Percentiles rank a stretch among this genome's conserved stretches.
Conservation (phyloP, 2,113 vertebrate genomes). For the Bufo gargarizans region DNA sequence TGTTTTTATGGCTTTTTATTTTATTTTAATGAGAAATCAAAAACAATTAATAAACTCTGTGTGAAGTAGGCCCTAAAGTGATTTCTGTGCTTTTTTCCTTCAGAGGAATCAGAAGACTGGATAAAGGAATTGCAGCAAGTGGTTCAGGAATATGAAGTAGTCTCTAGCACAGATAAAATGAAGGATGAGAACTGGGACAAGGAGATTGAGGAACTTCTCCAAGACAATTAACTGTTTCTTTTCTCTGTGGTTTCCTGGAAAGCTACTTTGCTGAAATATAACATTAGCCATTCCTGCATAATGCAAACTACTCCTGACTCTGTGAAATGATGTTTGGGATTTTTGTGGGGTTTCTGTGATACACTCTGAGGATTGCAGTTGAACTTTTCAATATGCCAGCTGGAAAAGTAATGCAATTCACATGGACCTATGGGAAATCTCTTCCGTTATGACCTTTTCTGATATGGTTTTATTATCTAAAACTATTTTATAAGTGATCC, state of each 20-base stretch:
- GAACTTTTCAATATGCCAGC: not conserved
- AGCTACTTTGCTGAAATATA: not conserved
- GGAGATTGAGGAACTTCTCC: conserved; percentile 55
- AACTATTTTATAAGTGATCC: not conserved
- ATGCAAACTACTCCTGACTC: not conserved
- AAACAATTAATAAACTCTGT: not conserved
- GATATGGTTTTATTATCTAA: conserved; percentile 9
- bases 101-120: conserved; percentile 55
- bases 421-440: not conserved
- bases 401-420: not conserved
- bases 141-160: conserved; percentile 55
- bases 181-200: conserved; percentile 57
- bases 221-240: conserved; percentile 34
- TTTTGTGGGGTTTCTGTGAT: not conserved
- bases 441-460: not conserved
- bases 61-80: not conserved
- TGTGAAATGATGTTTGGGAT: not conserved
- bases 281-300: conserved; percentile 34
- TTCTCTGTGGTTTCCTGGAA: not conserved
- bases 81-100: not conserved
- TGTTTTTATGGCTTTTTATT: too few relatives aligned
- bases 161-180: conserved; percentile 39
- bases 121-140: conserved; percentile 55
- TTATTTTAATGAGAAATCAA: too few relatives aligned
- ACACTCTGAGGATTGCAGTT: not conserved